Conservation (phyloP, 2,113 vertebrate species). For the Myrmecophaga tridactyla region DNA sequence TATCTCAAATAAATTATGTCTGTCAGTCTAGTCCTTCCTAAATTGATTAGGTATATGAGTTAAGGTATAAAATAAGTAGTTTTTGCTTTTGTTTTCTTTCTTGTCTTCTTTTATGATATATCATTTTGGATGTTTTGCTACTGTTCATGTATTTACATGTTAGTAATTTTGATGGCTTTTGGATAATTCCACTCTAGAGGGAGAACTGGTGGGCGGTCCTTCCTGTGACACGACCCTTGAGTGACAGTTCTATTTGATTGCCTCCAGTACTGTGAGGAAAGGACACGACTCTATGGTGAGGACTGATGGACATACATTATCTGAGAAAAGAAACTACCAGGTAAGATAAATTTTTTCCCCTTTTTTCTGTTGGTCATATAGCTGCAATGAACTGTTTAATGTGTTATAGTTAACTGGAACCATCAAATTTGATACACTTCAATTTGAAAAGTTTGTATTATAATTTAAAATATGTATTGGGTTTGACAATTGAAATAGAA, state of each 20-base stretch:
- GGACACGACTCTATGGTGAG: conserved; percentile 82
- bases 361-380: conserved; percentile 3
- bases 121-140: conserved; percentile 69
- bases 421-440: background rate
- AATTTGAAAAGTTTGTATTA: conserved; percentile 28
- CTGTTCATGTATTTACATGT: conserved; percentile 71
- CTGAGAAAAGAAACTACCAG: conserved; percentile 82
- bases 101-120: conserved; percentile 44
- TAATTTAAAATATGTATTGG: conserved; percentile 4
- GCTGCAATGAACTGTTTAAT: conserved; percentile 26
- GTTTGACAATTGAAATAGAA: conserved; percentile 36
- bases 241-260: conserved; percentile 82
- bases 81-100: background rate
- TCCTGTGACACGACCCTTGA: conserved; percentile 81
- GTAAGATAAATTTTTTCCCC: conserved; percentile 52
- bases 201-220: conserved; percentile 81
- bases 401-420: conserved; percentile 14
- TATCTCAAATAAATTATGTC: background rate
- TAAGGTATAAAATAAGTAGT: background rate
- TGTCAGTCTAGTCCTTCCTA: background rate
- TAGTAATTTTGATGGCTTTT: conserved; percentile 81
- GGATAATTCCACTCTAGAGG: conserved; percentile 81
- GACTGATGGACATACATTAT: conserved; percentile 83
- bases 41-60: background rate
- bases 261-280: conserved; percentile 82